phyloP scores from a whole-genome alignment of 2,113 vertebrate genomes.

The Gallinago undulata region DNA sequence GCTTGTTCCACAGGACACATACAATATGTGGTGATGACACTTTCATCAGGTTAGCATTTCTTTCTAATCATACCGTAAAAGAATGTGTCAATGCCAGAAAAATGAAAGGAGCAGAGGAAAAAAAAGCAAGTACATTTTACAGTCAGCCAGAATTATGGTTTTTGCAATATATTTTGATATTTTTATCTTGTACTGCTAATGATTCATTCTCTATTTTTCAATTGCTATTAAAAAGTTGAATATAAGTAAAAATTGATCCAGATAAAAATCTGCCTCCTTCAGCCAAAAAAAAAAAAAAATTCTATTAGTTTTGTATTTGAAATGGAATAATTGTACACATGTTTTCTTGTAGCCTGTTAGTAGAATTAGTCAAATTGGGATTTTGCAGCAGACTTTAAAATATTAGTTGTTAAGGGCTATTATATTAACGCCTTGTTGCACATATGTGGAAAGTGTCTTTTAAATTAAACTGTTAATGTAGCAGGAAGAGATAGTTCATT shows the following conservation, averaged over 20 bases:
- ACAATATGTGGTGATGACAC: neutral
- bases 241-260: neutral
- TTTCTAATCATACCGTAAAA: conserved; percentile 7
- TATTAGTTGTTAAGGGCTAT: neutral
- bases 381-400: neutral
- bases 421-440: neutral
- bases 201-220: neutral
- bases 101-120: neutral
- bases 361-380: neutral
- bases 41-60: conserved; percentile 23
- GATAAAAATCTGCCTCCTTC: neutral
- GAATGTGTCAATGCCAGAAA: neutral
- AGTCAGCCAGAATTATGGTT: neutral
- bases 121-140: neutral
- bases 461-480: neutral
- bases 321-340: neutral
- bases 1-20: neutral
- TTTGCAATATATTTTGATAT: neutral
- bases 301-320: neutral
- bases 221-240: neutral
- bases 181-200: conserved; percentile 1
- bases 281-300: neutral
- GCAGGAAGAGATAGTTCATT: neutral
- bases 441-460: neutral
- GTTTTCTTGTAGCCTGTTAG: neutral